Conservation (phyloP, 2,888 invertebrate genomes). For the Clanis bilineata region DNA sequence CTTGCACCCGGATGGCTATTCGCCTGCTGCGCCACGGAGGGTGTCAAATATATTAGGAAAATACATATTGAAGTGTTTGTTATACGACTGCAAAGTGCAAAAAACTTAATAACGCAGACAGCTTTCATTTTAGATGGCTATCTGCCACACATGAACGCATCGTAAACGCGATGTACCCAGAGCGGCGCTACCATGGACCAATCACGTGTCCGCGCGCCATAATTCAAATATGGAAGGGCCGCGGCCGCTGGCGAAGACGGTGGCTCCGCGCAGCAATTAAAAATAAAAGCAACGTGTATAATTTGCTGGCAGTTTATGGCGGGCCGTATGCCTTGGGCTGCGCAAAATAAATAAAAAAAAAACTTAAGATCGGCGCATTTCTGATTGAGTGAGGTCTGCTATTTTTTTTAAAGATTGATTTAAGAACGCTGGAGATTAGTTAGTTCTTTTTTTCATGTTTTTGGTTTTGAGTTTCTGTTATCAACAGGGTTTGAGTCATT, state of each 20-base stretch:
- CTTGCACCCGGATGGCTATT: too few species aligned
- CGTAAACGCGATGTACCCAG: conserved; percentile 28
- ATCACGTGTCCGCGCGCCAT: conserved; percentile 74
- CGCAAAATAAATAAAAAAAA: conserved; percentile 58
- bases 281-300: conserved; percentile 76
- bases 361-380: conserved; percentile 63
- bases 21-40: too few species aligned
- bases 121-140: conserved; percentile 44
- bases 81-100: neutral
- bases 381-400: conserved; percentile 69
- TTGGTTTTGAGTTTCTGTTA: neutral
- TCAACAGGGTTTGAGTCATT: neutral
- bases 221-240: conserved; percentile 73
- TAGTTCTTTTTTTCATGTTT: conserved; percentile 4
- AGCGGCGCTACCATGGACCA: conserved; percentile 41
- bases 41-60: neutral
- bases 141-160: conserved; percentile 47
- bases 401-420: conserved; percentile 18
- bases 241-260: conserved; percentile 71
- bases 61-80: conserved; percentile 10
- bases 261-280: conserved; percentile 75
- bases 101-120: conserved; percentile 13
- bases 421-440: conserved; percentile 8
- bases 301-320: conserved; percentile 77
- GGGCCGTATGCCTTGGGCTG: conserved; percentile 48